Percentiles rank a stretch among this genome's conserved stretches.
Evolutionary conservation across 2,888 invertebrate genomes (phyloP).

Genomic region (Capitulum mitella): DNA sequence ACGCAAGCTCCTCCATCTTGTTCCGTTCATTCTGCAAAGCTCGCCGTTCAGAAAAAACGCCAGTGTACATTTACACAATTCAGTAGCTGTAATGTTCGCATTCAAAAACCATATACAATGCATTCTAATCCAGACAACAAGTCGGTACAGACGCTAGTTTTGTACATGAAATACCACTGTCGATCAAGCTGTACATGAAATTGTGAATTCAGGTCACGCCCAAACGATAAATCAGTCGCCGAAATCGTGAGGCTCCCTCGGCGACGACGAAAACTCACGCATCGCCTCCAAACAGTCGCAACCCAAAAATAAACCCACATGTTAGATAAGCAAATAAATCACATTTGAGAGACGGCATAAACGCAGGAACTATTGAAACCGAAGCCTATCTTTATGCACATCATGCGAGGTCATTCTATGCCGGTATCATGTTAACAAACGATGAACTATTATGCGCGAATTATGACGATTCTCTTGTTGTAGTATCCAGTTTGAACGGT

Average conservation of each 20-base stretch:
- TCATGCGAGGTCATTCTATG: background rate
- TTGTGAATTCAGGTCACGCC: slow-evolving; percentile 7
- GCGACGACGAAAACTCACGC: background rate
- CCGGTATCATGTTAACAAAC: background rate
- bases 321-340: slow-evolving; percentile 24
- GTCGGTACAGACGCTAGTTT: slow-evolving; percentile 19
- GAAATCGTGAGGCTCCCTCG: background rate
- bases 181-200: slow-evolving; percentile 10
- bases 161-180: slow-evolving; percentile 23
- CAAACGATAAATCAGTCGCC: background rate
- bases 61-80: slow-evolving; percentile 18
- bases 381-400: slow-evolving; percentile 11
- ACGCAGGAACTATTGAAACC: slow-evolving; percentile 22
- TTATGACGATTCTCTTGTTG: background rate
- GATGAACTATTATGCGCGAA: slow-evolving; percentile 7
- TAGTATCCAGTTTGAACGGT: background rate
- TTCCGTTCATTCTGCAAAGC: too few species aligned
- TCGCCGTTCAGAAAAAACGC: too few species aligned
- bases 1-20: too few species aligned
- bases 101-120: slow-evolving; percentile 25
- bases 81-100: slow-evolving; percentile 23
- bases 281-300: background rate
- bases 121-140: slow-evolving; percentile 24
- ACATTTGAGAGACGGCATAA: slow-evolving; percentile 18
- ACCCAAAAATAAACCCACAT: slow-evolving; percentile 7